Evolutionary conservation across 2,797 vertebrate genomes (phyloP).

Genomic region (Danio albolineatus): DNA sequence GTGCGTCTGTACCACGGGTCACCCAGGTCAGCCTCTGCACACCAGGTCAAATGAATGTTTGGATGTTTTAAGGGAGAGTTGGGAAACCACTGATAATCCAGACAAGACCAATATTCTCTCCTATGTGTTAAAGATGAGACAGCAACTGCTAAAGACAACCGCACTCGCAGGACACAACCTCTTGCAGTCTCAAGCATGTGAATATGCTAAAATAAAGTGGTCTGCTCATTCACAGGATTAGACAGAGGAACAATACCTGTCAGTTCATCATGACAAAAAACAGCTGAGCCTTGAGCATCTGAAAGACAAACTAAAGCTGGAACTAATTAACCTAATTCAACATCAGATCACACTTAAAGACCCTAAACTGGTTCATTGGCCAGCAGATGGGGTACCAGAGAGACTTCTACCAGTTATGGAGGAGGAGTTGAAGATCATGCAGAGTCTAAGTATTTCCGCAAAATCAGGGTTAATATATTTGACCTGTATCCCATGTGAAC

Average conservation of each 20-base stretch:
- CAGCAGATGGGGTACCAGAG: not conserved
- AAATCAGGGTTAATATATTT: not conserved
- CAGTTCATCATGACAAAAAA: not conserved
- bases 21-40: no score
- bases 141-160: not conserved
- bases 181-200: not conserved
- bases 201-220: no score
- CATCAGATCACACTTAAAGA: conserved; percentile 7
- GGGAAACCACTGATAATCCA: not conserved
- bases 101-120: not conserved
- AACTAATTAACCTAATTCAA: not conserved
- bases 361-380: not conserved
- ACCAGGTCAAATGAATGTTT: not conserved
- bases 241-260: not conserved
- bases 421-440: not conserved
- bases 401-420: not conserved
- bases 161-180: not conserved
- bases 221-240: not conserved
- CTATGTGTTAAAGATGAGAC: not conserved
- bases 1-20: no score
- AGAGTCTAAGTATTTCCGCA: not conserved
- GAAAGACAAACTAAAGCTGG: not conserved
- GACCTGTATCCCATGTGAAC: not conserved
- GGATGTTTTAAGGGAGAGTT: not conserved
- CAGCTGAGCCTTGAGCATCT: not conserved